Evolutionary conservation across 35 echinoderm and acorn worm genomes (phyloP).

Genomic region (Ophiothrix spiculata): DNA sequence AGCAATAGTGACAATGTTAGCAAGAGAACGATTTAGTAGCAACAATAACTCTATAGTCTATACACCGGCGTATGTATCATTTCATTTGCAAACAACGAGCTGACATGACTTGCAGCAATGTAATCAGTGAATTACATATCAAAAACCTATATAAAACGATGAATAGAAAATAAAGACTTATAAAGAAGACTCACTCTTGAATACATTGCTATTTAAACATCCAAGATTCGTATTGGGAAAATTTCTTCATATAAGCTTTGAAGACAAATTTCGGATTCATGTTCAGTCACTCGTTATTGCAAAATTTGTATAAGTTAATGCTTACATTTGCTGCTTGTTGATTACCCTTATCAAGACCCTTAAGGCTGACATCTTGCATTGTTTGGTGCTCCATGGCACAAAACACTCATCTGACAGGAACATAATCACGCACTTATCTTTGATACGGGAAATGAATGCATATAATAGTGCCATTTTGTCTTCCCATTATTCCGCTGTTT

Average conservation of each 20-base stretch:
- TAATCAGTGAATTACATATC: slow-evolving; percentile 9
- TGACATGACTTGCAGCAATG: neutral
- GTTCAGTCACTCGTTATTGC: neutral
- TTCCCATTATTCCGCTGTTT: no score
- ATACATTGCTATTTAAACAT: neutral
- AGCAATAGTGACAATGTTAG: slow-evolving; percentile 2
- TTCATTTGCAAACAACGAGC: neutral
- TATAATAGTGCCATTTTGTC: no score
- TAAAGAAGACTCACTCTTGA: neutral
- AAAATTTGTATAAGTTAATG: neutral
- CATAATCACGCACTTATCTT: no score
- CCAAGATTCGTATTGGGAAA: neutral
- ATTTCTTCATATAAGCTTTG: neutral
- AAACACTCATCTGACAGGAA: no score
- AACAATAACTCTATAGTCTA: neutral
- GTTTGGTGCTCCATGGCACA: no score
- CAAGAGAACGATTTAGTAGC: neutral
- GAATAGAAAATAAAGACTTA: neutral
- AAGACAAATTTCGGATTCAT: neutral
- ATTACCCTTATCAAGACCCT: neutral
- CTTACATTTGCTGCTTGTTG: neutral
- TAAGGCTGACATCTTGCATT: no score
- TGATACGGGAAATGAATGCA: no score
- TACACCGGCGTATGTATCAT: neutral
- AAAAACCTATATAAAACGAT: neutral